Evolutionary conservation across 1,140 invertebrate genomes (phyloP).

Genomic region (Orius insidiosus): DNA sequence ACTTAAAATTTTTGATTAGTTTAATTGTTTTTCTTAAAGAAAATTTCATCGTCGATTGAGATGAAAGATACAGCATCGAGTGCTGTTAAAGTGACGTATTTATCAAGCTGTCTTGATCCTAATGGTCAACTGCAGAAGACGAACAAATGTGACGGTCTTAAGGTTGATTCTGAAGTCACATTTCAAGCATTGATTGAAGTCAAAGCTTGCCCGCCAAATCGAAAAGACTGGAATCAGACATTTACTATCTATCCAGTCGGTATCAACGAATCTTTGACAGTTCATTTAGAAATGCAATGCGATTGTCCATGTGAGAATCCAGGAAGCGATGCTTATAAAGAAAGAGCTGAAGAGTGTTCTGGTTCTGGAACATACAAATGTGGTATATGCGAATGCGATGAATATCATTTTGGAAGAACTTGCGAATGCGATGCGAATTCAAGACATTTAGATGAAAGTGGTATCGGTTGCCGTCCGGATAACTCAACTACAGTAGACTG

Average conservation of each 20-base stretch:
- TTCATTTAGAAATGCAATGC: constrained; percentile 78
- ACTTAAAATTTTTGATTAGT: neutral
- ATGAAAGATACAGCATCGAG: constrained; percentile 81
- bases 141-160: constrained; percentile 68
- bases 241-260: constrained; percentile 85
- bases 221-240: constrained; percentile 56
- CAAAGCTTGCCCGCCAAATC: constrained; percentile 52
- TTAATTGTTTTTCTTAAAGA: constrained; percentile 33
- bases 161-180: constrained; percentile 25
- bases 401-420: constrained; percentile 56
- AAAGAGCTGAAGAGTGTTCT: constrained; percentile 39
- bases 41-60: constrained; percentile 83
- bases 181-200: constrained; percentile 47
- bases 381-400: constrained; percentile 72
- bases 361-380: constrained; percentile 55
- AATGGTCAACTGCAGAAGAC: constrained; percentile 39
- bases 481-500: constrained; percentile 53
- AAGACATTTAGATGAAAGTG: constrained; percentile 27
- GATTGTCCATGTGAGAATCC: constrained; percentile 70
- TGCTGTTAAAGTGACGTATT: constrained; percentile 65
- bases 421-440: constrained; percentile 66
- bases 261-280: constrained; percentile 65
- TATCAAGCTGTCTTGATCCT: constrained; percentile 63
- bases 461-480: constrained; percentile 49
- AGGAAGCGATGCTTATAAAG: constrained; percentile 32